Base-by-base conservation (phyloP, 2,113 vertebrate genomes). In the Lepus americanus region DNA sequence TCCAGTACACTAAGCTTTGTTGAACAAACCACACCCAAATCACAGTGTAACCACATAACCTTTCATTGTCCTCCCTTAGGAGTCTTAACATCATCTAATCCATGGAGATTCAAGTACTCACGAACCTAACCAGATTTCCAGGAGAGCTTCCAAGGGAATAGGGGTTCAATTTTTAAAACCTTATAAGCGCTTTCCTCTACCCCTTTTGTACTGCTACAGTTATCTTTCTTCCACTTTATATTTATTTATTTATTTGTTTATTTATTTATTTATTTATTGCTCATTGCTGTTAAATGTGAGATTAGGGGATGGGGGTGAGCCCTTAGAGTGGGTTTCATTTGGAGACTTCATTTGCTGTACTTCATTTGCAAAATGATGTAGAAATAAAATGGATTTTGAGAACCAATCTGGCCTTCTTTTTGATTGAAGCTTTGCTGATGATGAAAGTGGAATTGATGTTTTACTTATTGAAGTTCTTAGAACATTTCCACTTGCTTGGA, bases 281-380 rank as follows among this genome's bases (percentile, higher is more conserved):
- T 72, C 23, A 36, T 39, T 80, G 0, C 31, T 70, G 55, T 49
- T 64, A 33, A 95, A 87, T 63, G 29, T 87, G n/a, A 86, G 27
- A 55, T 69, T 63, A 44, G 5, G 16, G 14, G 33, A 0, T 72
- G 9, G 55, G 61, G 63, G 17, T n/a, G 1, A 87, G 25, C 1
- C 39, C 14, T 0, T 1, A 11, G 1, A 44, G 6, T 19, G 13
- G 6, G 0, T 0, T 64, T 93, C 29, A 78, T 51, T 77, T 72
- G 16, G 20, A 89, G 95, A 87, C 23, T 8, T 66, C 5, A 29
- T 27, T 77, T 87, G 5, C 16, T 25, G 39, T 59, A 11, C 8
- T 70, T 9, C 9, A 31, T 95, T 69, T 92, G 11, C 53, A 72
- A 33, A 95, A 95, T 90, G 14, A 88, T 69, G 36, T 63, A 9